Percentiles rank a stretch among this genome's conserved stretches.
phyloP scores from a whole-genome alignment of 2,888 invertebrate genomes.

The Plemyria rubiginata region DNA sequence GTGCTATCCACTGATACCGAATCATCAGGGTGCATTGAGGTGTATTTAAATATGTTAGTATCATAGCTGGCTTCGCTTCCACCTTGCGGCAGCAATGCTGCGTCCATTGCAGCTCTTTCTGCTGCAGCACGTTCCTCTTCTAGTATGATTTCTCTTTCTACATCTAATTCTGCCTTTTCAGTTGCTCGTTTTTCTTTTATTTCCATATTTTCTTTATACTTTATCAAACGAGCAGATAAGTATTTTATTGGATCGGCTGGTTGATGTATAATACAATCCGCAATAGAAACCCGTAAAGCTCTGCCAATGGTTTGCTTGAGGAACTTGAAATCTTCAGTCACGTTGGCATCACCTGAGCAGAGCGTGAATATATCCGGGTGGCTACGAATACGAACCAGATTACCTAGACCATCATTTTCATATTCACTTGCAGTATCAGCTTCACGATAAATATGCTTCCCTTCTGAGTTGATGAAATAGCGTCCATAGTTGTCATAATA shows the following conservation, averaged over 20 bases:
- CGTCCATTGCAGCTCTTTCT: constrained; percentile 65
- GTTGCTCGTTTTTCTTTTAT: constrained; percentile 59
- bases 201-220: constrained; percentile 72
- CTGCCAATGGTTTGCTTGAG: constrained; percentile 68
- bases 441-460: constrained; percentile 76
- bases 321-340: constrained; percentile 76
- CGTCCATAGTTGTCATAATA: constrained; percentile 76
- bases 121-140: constrained; percentile 68
- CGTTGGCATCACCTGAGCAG: constrained; percentile 70
- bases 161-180: constrained; percentile 65
- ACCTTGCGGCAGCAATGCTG: constrained; percentile 57
- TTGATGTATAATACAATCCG: constrained; percentile 70
- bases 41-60: constrained; percentile 69
- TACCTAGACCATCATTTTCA: constrained; percentile 78
- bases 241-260: constrained; percentile 76
- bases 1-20: constrained; percentile 49
- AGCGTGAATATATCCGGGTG: constrained; percentile 65
- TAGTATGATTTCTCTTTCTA: constrained; percentile 63
- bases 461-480: constrained; percentile 69
- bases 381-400: constrained; percentile 75
- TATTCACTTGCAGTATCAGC: constrained; percentile 71
- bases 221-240: constrained; percentile 63
- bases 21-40: constrained; percentile 53
- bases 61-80: constrained; percentile 76
- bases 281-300: constrained; percentile 71